phyloP scores from a whole-genome alignment of 1,140 invertebrate genomes.

The Platyscapa corneri region DNA sequence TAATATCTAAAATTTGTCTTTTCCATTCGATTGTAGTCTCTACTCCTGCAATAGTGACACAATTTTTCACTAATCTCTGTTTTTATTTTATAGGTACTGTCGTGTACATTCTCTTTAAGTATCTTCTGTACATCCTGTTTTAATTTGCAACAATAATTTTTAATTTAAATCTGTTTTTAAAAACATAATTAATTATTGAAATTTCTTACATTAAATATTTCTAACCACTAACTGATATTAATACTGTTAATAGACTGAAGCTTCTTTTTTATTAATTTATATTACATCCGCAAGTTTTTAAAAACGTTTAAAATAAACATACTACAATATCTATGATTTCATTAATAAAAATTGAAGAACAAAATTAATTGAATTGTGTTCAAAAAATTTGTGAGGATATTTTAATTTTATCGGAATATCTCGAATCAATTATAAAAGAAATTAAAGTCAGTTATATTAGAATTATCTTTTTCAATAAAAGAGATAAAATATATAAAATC shows the following conservation, averaged over 20 bases:
- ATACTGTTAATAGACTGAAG: not conserved
- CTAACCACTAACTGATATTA: not conserved
- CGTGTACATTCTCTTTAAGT: not conserved
- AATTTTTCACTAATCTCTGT: not conserved
- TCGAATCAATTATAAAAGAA: not conserved
- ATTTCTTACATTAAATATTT: conserved; percentile 14
- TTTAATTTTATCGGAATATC: not conserved
- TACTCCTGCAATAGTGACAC: no score
- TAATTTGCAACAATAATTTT: conserved; percentile 15
- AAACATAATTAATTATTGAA: conserved; percentile 9
- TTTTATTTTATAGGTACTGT: not conserved
- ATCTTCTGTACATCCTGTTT: no score
- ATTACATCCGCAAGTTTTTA: no score
- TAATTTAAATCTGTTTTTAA: conserved; percentile 2
- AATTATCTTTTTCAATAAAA: no score
- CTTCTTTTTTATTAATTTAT: not conserved
- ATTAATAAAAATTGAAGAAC: not conserved
- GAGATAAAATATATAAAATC: not conserved
- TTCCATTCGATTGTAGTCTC: no score
- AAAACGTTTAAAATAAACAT: no score
- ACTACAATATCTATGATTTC: not conserved
- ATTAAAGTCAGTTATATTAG: no score
- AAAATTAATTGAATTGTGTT: not conserved
- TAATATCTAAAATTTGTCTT: not conserved
- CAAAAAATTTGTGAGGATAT: not conserved